These are phyloP conservation scores for Liolophura sinensis DNA, from an alignment of 1,140 invertebrate genomes.

Conservation along the genomic window DNA sequence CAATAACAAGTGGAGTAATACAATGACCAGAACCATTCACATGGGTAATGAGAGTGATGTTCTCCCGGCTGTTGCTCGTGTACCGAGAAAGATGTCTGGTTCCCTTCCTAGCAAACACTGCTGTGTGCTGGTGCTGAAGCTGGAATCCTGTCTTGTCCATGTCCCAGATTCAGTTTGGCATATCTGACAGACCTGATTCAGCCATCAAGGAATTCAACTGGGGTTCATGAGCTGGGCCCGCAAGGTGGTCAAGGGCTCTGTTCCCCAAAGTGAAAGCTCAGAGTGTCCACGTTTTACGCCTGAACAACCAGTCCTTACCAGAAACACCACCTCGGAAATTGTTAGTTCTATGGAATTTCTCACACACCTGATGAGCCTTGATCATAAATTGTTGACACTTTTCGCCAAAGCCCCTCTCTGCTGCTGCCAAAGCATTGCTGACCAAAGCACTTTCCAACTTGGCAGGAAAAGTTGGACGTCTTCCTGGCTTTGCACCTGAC, in stretches of 20 bases:
- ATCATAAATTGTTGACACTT: constrained; percentile 5
- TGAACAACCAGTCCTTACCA: constrained; percentile 9
- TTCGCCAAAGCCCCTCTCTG: constrained; percentile 1
- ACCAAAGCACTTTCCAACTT: constrained; percentile 7
- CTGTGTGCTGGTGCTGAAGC: constrained; percentile 8
- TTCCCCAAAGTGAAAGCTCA: constrained; percentile 6
- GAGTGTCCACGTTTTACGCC: constrained; percentile 13
- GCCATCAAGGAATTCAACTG: neutral
- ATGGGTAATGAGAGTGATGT: constrained; percentile 25
- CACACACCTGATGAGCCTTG: neutral
- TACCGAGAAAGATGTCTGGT: constrained; percentile 8
- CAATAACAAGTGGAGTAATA: constrained; percentile 24
- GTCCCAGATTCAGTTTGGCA: constrained; percentile 10
- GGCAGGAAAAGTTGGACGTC: neutral
- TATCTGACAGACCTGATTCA: neutral
- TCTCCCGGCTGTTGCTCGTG: too few relatives aligned
- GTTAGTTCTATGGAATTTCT: neutral
- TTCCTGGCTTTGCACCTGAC: constrained; percentile 1
- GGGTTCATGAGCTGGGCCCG: constrained; percentile 7
- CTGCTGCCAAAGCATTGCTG: neutral
- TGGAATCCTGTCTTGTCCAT: constrained; percentile 11
- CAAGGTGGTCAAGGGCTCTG: constrained; percentile 7
- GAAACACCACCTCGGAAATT: constrained; percentile 4
- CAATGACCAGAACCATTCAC: constrained; percentile 18
- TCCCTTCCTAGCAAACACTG: constrained; percentile 11